These are phyloP conservation scores for Melikaiella ostensackeni DNA, from an alignment of 2,888 invertebrate species.

Conservation along the genomic window DNA sequence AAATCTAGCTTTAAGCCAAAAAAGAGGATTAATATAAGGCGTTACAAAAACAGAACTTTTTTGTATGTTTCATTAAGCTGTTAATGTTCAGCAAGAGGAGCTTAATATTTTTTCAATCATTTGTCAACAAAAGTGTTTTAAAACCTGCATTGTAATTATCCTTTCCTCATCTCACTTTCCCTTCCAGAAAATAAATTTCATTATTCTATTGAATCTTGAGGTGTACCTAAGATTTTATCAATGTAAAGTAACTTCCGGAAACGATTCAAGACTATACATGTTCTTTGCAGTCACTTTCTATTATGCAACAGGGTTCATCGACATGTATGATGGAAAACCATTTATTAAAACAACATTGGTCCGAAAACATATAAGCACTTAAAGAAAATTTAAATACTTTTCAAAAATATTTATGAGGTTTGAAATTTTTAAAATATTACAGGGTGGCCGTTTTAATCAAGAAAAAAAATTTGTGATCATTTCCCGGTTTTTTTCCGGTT, in stretches of 20 bases:
- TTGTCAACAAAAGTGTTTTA: not conserved
- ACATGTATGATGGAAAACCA: not conserved
- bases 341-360: not conserved
- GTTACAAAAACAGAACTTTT: too few species aligned
- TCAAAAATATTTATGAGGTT: not conserved
- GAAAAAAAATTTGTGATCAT: too few species aligned
- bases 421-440: too few species aligned
- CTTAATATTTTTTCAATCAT: too few species aligned
- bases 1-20: too few species aligned
- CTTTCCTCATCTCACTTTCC: not conserved
- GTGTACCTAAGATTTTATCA: slow-evolving; percentile 26
- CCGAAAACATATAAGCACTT: not conserved
- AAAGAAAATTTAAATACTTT: not conserved
- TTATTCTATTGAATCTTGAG: not conserved
- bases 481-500: too few species aligned
- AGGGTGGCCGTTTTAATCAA: too few species aligned
- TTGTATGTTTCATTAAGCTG: not conserved
- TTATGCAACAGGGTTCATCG: slow-evolving; percentile 21
- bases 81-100: not conserved
- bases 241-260: slow-evolving; percentile 21
- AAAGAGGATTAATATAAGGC: too few species aligned
- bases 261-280: slow-evolving; percentile 10
- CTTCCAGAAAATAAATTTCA: not conserved
- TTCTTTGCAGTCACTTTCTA: slow-evolving; percentile 29
- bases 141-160: not conserved